Percentiles rank a stretch among this genome's conserved stretches.
Conservation (phyloP, 2,797 vertebrate genomes). For the Sebastes kiyomatsui region DNA sequence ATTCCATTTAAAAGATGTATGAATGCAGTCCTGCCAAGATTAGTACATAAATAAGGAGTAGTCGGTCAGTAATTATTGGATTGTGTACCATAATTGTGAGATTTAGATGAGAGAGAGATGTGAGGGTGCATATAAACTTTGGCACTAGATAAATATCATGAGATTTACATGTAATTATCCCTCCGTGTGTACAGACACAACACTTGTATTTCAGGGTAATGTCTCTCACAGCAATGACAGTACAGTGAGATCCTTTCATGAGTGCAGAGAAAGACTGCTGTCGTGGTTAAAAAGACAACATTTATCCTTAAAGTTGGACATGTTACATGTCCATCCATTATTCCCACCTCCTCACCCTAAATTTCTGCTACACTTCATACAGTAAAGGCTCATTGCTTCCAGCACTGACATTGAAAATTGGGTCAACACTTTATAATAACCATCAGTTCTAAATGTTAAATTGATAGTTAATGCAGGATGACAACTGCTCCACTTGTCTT, state of each 20-base stretch:
- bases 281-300: background rate
- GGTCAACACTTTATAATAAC: too few species aligned
- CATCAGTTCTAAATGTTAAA: too few species aligned
- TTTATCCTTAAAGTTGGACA: background rate
- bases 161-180: background rate
- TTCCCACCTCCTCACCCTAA: rapidly evolving
- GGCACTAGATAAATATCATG: background rate
- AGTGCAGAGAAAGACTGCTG: background rate
- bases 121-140: background rate
- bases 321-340: background rate
- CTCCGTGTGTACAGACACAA: background rate
- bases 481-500: too few species aligned
- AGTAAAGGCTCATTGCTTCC: background rate
- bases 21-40: constrained; percentile 22
- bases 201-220: background rate
- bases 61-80: constrained; percentile 10
- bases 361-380: background rate
- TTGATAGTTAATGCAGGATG: too few species aligned
- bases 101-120: background rate
- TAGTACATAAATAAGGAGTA: constrained; percentile 2
- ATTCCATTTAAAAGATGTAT: constrained; percentile 26
- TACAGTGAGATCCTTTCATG: background rate
- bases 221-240: background rate
- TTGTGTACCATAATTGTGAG: background rate
- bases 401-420: too few species aligned